phyloP scores from a whole-genome alignment of 2,888 invertebrate genomes.

The Dynastes hyllus region DNA sequence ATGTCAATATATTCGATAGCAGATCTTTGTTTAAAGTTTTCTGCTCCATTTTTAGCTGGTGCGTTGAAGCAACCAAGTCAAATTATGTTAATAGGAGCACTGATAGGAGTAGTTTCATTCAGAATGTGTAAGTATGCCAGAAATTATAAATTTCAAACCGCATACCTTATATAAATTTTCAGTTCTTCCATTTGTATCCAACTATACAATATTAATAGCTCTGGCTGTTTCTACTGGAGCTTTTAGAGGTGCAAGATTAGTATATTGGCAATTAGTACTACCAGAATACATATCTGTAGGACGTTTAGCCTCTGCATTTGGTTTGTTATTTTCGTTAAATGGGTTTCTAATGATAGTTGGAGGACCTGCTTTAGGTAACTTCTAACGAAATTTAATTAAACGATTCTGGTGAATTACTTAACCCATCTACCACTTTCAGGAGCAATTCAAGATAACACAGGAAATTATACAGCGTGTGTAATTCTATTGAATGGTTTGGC shows the following conservation, averaged over 20 bases:
- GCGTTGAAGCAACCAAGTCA: slow-evolving; percentile 75
- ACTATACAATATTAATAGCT: slow-evolving; percentile 63
- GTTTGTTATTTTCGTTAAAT: slow-evolving; percentile 79
- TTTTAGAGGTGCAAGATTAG: slow-evolving; percentile 78
- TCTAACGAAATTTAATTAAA: not conserved
- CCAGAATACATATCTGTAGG: slow-evolving; percentile 78
- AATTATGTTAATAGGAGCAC: slow-evolving; percentile 76
- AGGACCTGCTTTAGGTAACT: slow-evolving; percentile 76
- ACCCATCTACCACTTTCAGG: slow-evolving; percentile 16
- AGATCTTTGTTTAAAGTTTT: slow-evolving; percentile 74
- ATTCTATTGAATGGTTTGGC: slow-evolving; percentile 41
- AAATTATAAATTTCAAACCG: no score
- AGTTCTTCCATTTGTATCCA: slow-evolving; percentile 52
- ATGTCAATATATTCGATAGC: slow-evolving; percentile 74
- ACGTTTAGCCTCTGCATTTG: slow-evolving; percentile 76
- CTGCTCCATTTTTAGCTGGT: slow-evolving; percentile 77
- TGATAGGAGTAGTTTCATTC: slow-evolving; percentile 74
- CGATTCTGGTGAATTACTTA: not conserved
- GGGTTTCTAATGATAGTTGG: slow-evolving; percentile 75
- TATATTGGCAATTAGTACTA: slow-evolving; percentile 78
- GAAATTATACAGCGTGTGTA: slow-evolving; percentile 35
- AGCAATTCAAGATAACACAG: slow-evolving; percentile 29
- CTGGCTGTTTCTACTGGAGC: slow-evolving; percentile 76
- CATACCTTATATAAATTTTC: slow-evolving; percentile 54
- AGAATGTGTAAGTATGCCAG: slow-evolving; percentile 74